phyloP scores from a whole-genome alignment of 1,140 invertebrate species.

The Melipona quadrifasciata region DNA sequence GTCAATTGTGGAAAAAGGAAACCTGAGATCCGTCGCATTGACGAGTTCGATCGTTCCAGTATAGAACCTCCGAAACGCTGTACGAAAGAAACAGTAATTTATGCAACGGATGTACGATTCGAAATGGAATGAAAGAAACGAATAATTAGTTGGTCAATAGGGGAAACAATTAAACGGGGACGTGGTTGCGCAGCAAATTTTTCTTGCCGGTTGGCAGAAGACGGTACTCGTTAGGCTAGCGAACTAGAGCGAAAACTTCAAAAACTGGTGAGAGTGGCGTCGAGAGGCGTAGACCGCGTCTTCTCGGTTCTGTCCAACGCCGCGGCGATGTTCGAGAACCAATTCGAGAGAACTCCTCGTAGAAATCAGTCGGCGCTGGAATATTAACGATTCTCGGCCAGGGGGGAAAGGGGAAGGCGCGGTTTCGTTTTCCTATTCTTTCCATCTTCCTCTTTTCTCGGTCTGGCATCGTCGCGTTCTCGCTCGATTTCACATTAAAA shows the following conservation, averaged over 20 bases:
- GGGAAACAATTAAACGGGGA: slow-evolving; percentile 40
- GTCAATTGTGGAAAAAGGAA: no score
- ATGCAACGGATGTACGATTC: not conserved
- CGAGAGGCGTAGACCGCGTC: not conserved
- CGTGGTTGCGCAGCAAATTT: slow-evolving; percentile 30
- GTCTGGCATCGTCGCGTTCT: not conserved
- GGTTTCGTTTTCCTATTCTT: slow-evolving; percentile 38
- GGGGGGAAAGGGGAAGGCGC: not conserved
- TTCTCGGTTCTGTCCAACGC: slow-evolving; percentile 7
- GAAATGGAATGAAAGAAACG: not conserved
- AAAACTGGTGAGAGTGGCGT: slow-evolving; percentile 56
- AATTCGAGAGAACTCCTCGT: not conserved
- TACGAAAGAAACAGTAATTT: not conserved
- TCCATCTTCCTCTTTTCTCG: not conserved
- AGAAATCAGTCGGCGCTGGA: not conserved
- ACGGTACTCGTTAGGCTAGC: slow-evolving; percentile 44
- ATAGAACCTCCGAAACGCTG: no score
- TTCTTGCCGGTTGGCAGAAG: slow-evolving; percentile 36
- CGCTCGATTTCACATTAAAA: not conserved
- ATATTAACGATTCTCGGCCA: not conserved
- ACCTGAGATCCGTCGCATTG: no score
- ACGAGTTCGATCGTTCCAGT: no score
- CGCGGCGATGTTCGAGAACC: not conserved
- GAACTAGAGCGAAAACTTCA: slow-evolving; percentile 58
- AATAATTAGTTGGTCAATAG: not conserved